phyloP scores from a whole-genome alignment of 1,140 invertebrate genomes.

The Tetramorium alpestre region DNA sequence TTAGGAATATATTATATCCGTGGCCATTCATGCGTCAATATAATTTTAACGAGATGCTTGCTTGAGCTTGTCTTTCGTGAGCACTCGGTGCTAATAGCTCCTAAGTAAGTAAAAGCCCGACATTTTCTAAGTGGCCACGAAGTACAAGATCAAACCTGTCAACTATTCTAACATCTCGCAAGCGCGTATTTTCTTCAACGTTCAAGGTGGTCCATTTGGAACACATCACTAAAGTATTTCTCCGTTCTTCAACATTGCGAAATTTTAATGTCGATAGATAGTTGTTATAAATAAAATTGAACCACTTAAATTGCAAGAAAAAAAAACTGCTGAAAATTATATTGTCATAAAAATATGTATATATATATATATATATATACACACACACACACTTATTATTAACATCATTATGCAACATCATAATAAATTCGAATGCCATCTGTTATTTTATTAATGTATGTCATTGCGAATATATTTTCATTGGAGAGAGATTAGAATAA shows the following conservation, averaged over 20 bases:
- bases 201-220: conserved; percentile 17
- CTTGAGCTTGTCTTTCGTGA: conserved; percentile 12
- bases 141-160: conserved; percentile 43
- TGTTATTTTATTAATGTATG: background rate
- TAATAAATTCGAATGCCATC: background rate
- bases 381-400: background rate
- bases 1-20: background rate
- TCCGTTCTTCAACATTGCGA: background rate
- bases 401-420: background rate
- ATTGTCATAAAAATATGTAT: background rate
- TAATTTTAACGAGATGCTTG: conserved; percentile 36
- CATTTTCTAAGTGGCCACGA: conserved; percentile 39
- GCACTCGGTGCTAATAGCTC: background rate
- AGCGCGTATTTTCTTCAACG: conserved; percentile 13
- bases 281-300: conserved; percentile 20
- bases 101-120: conserved; percentile 28
- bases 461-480: conserved; percentile 6
- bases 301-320: background rate
- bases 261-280: conserved; percentile 15
- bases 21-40: background rate
- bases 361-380: too few species aligned
- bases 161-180: conserved; percentile 34
- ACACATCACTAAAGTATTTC: conserved; percentile 23
- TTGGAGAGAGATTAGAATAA: background rate
- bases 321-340: background rate